phyloP scores from a whole-genome alignment of 2,113 vertebrate species.

The Melospiza georgiana region DNA sequence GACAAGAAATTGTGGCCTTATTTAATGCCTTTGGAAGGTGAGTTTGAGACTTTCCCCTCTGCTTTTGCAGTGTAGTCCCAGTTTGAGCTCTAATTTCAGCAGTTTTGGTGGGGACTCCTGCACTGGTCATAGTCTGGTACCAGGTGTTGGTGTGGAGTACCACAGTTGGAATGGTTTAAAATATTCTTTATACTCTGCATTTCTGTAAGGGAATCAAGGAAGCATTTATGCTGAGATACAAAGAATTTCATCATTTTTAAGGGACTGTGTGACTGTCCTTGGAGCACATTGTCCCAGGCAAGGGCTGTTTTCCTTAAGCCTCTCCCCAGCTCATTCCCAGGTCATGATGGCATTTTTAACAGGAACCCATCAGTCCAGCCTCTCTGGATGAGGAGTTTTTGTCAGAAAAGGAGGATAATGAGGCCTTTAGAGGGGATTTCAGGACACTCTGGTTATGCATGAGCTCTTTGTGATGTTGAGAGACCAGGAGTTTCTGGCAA shows the following conservation, averaged over 20 bases:
- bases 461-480: not conserved
- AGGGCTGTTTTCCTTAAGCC: not conserved
- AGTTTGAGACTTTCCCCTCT: not conserved
- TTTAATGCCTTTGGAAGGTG: slow-evolving; percentile 94
- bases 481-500: not conserved
- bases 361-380: not conserved
- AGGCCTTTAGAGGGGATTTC: not conserved
- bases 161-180: not conserved
- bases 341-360: not conserved
- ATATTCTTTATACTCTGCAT: not conserved
- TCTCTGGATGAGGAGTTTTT: not conserved
- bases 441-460: rapidly evolving
- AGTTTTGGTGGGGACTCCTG: not conserved
- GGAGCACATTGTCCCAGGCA: not conserved
- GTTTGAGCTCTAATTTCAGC: not conserved
- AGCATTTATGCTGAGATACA: not conserved
- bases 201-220: not conserved
- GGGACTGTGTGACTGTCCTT: not conserved
- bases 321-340: not conserved
- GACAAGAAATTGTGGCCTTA: slow-evolving; percentile 91
- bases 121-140: rapidly evolving
- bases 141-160: too few species aligned
- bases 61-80: rapidly evolving
- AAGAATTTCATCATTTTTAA: not conserved
- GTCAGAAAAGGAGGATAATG: not conserved